Conservation (phyloP, 2,113 vertebrate genomes). For the Callocephalon fimbriatum region DNA sequence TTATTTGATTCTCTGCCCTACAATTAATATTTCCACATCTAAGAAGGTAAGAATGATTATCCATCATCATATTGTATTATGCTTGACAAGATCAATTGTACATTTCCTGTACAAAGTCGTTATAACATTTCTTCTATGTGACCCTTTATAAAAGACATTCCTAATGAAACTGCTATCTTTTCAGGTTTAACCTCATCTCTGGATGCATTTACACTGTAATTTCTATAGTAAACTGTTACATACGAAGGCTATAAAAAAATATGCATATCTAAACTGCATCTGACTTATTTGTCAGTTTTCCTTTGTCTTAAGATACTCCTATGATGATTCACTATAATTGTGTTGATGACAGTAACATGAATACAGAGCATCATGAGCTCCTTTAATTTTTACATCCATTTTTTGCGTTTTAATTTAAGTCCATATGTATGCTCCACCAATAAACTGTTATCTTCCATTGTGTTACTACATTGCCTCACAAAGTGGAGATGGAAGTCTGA, state of each 20-base stretch:
- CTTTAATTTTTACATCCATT: background rate
- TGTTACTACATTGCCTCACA: background rate
- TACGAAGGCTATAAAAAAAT: background rate
- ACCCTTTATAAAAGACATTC: background rate
- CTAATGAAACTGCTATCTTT: background rate
- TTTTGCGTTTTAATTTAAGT: background rate
- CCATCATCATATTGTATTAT: background rate
- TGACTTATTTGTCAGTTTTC: background rate
- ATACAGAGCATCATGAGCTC: background rate
- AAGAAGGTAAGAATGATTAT: background rate
- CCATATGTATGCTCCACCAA: accelerated
- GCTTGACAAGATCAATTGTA: background rate
- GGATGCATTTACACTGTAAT: background rate
- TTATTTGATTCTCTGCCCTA: background rate
- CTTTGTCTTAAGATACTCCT: background rate
- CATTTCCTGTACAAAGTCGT: background rate
- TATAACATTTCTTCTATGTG: background rate
- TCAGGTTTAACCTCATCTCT: background rate
- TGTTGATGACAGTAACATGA: background rate
- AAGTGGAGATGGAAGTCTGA: background rate
- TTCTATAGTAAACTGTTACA: background rate
- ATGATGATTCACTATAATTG: background rate
- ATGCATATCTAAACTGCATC: background rate
- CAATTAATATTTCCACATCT: background rate
- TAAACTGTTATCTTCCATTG: background rate